Evolutionary conservation across 2,797 vertebrate species (phyloP).

Genomic region (Hozukius guyotensis): DNA sequence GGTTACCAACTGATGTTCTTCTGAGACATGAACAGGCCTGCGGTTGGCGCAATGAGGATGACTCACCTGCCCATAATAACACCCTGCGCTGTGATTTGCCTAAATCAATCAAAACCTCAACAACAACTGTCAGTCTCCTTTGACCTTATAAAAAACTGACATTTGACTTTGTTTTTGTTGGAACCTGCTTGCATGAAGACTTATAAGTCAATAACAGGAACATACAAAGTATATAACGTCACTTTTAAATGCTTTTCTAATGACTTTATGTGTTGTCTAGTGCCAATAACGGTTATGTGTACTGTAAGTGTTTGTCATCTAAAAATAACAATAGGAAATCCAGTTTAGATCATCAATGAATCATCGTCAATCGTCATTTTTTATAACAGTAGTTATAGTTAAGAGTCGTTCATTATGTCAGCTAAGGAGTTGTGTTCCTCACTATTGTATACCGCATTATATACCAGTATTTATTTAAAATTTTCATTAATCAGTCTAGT

Average conservation of each 20-base stretch:
- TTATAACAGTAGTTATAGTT: not conserved
- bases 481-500: not conserved
- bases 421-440: no score
- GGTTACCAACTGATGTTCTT: conserved; percentile 63
- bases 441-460: not conserved
- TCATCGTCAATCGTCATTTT: not conserved
- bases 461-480: not conserved
- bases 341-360: not conserved
- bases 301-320: not conserved
- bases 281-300: not conserved
- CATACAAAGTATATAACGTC: not conserved
- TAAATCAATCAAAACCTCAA: conserved; percentile 64
- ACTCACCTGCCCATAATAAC: conserved; percentile 65
- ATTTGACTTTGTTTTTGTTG: conserved; percentile 2
- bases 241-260: not conserved
- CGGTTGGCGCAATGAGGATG: conserved; percentile 32
- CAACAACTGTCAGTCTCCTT: conserved; percentile 34
- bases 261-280: not conserved
- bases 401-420: not conserved
- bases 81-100: conserved; percentile 49
- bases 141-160: conserved; percentile 39
- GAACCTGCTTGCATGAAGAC: not conserved
- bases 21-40: conserved; percentile 63
- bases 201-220: not conserved
- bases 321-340: not conserved